Conservation (phyloP, 2,888 invertebrate genomes). For the Pedicia rivosa region DNA sequence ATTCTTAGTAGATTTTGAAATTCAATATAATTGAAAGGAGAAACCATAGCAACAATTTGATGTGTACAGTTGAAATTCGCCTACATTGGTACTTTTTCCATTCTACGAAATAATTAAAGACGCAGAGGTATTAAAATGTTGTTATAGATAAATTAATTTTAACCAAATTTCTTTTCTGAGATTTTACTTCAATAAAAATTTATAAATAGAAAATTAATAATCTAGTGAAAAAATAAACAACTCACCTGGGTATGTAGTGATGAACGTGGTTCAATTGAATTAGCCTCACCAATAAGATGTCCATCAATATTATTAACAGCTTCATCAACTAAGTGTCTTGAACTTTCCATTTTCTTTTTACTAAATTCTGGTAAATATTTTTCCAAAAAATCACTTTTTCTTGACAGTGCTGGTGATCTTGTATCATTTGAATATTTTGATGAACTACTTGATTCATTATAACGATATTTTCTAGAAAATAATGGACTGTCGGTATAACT, state of each 20-base stretch:
- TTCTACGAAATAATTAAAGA: no score
- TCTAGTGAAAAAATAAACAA: no score
- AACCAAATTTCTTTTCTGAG: no score
- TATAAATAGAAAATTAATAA: no score
- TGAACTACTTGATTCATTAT: slow-evolving; percentile 8
- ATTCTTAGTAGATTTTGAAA: no score
- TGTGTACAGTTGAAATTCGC: no score
- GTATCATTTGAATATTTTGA: slow-evolving; percentile 14
- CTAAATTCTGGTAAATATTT: slow-evolving; percentile 29
- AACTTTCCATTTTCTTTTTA: slow-evolving; percentile 24
- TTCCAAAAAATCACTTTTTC: slow-evolving; percentile 28
- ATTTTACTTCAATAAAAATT: no score
- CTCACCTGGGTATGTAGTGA: slow-evolving; percentile 32
- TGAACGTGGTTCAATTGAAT: slow-evolving; percentile 28
- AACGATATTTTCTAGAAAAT: slow-evolving; percentile 30
- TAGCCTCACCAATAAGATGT: slow-evolving; percentile 22
- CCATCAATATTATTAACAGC: slow-evolving; percentile 8
- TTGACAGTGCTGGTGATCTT: slow-evolving; percentile 24
- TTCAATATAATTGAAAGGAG: no score
- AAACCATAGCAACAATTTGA: no score
- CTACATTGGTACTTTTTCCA: no score
- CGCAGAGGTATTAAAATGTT: no score
- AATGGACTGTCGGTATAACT: slow-evolving; percentile 31
- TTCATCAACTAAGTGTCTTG: background rate
- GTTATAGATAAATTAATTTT: no score